phyloP scores from a whole-genome alignment of 2,888 invertebrate species.

The Rhopalosiphum nymphaeae region DNA sequence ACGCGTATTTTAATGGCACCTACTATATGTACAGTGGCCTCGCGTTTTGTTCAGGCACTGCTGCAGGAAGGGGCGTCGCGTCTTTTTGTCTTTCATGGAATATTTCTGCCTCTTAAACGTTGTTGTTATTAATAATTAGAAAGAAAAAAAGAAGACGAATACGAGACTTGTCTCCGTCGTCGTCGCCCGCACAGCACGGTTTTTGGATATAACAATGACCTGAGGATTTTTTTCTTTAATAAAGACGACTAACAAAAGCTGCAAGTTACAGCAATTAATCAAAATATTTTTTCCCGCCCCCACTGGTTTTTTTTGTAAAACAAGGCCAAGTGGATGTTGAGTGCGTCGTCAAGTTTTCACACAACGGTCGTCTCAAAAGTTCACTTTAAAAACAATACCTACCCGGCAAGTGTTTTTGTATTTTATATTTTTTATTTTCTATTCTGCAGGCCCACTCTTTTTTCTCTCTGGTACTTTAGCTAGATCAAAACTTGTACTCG shows the following conservation, averaged over 20 bases:
- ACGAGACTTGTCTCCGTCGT: not conserved
- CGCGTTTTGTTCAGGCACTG: not conserved
- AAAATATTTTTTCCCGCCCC: conserved; percentile 53
- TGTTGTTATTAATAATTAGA: conserved; percentile 61
- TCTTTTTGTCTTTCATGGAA: conserved; percentile 22
- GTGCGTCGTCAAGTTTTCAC: conserved; percentile 52
- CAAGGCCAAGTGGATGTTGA: conserved; percentile 63
- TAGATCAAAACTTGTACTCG: conserved; percentile 59
- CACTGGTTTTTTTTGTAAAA: conserved; percentile 39
- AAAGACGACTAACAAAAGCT: conserved; percentile 63
- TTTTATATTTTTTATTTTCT: conserved; percentile 43
- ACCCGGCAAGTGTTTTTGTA: conserved; percentile 58
- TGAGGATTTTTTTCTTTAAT: conserved; percentile 57
- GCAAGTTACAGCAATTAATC: conserved; percentile 61
- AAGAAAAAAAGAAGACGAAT: conserved; percentile 21
- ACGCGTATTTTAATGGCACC: conserved; percentile 48
- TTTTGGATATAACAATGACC: conserved; percentile 55
- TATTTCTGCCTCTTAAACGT: conserved; percentile 55
- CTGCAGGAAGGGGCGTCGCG: conserved; percentile 6
- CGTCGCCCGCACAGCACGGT: conserved; percentile 13
- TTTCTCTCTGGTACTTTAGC: conserved; percentile 39
- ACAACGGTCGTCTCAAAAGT: conserved; percentile 60
- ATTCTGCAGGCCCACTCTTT: not conserved
- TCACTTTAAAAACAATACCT: conserved; percentile 63
- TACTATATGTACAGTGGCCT: not conserved